Conservation (phyloP, 2,888 invertebrate species). For the Augiades crinisus region DNA sequence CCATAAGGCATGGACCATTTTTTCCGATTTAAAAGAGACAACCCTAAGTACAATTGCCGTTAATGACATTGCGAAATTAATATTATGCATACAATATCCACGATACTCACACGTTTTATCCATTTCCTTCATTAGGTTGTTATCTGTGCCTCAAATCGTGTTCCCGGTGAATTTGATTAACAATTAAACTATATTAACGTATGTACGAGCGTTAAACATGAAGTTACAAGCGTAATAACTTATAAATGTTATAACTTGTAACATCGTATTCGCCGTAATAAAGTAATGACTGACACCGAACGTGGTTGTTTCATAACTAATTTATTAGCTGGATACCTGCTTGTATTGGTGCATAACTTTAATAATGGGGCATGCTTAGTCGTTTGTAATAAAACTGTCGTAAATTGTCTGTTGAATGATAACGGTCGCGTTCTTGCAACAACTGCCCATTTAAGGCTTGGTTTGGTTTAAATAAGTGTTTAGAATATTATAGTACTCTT, state of each 20-base stretch:
- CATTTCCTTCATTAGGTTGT: slow-evolving; percentile 8
- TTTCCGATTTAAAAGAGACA: neutral
- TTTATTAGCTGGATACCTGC: slow-evolving; percentile 38
- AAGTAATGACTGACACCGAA: slow-evolving; percentile 37
- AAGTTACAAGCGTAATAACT: too few relatives aligned
- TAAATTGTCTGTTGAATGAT: slow-evolving; percentile 43
- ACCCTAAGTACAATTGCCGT: slow-evolving; percentile 4
- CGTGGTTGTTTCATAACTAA: slow-evolving; percentile 39
- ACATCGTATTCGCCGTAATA: slow-evolving; percentile 41
- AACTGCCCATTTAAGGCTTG: slow-evolving; percentile 38
- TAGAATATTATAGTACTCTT: too few relatives aligned
- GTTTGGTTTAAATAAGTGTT: slow-evolving; percentile 1
- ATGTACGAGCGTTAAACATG: too few relatives aligned
- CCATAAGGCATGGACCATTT: too few relatives aligned
- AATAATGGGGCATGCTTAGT: slow-evolving; percentile 42
- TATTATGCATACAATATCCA: slow-evolving; percentile 4
- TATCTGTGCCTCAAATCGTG: slow-evolving; percentile 1
- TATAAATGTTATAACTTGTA: slow-evolving; percentile 35
- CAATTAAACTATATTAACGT: too few relatives aligned
- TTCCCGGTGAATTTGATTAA: slow-evolving; percentile 1
- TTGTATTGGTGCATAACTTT: slow-evolving; percentile 42
- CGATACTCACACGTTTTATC: slow-evolving; percentile 1
- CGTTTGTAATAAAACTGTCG: slow-evolving; percentile 46
- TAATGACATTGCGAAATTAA: slow-evolving; percentile 4
- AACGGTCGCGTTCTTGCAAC: slow-evolving; percentile 34